Conservation (phyloP, 1,140 invertebrate species). For the Cepaea nemoralis region DNA sequence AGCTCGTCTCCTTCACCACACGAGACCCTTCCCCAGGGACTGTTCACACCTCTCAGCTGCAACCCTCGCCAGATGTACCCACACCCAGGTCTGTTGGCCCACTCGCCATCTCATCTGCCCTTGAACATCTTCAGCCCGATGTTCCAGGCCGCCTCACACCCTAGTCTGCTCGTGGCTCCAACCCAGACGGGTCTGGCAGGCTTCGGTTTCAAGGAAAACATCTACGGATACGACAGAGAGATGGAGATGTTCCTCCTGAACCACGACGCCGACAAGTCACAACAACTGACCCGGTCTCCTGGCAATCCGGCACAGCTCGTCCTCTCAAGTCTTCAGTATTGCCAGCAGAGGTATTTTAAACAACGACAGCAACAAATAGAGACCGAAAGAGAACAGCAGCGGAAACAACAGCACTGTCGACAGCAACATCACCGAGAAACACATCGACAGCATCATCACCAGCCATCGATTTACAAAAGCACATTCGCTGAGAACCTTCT, state of each 20-base stretch:
- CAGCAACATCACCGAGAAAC: not conserved
- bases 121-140: not conserved
- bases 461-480: not conserved
- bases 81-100: not conserved
- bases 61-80: not conserved
- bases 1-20: not conserved
- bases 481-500: not conserved
- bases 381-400: not conserved
- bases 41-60: not conserved
- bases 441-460: constrained; percentile 12
- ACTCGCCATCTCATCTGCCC: not conserved
- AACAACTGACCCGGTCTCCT: not conserved
- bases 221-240: not conserved
- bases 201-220: not conserved
- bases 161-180: not conserved
- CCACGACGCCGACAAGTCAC: not conserved
- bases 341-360: not conserved
- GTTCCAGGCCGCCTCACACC: not conserved
- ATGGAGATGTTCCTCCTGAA: not conserved
- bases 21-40: not conserved
- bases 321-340: not conserved
- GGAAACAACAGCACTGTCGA: constrained; percentile 13
- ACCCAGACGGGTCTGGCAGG: not conserved
- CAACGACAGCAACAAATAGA: constrained; percentile 15
- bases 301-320: not conserved